phyloP scores from a whole-genome alignment of 92 coral and sea anemone genomes.

The Phenganax stokvisi region DNA sequence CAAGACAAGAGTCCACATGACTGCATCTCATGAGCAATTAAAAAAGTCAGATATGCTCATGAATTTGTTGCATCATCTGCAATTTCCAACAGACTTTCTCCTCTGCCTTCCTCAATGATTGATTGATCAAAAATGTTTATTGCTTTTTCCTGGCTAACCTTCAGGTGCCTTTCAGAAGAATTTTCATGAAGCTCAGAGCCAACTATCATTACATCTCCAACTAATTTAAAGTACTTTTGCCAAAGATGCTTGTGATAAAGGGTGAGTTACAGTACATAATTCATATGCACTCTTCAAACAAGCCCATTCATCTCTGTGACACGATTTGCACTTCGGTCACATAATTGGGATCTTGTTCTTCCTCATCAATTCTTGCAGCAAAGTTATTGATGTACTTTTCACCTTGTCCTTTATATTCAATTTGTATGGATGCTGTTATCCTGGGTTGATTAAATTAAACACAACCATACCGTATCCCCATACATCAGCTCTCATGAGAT shows the following conservation, averaged over 20 bases:
- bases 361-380: slow-evolving; percentile 14
- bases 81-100: not conserved
- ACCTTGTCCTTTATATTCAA: not conserved
- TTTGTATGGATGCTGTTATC: slow-evolving; percentile 35
- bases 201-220: not conserved
- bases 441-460: slow-evolving; percentile 33
- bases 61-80: not conserved
- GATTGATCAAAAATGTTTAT: not conserved
- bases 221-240: not conserved
- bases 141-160: not conserved
- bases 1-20: not conserved
- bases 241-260: not conserved
- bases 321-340: not conserved
- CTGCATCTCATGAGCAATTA: slow-evolving; percentile 11
- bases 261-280: not conserved
- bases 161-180: not conserved
- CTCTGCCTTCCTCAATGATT: not conserved
- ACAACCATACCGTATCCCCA: slow-evolving; percentile 38
- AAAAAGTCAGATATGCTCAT: not conserved
- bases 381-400: not conserved
- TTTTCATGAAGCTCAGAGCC: not conserved
- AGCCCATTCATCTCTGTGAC: not conserved
- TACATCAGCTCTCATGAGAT: slow-evolving; percentile 35
- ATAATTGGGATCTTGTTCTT: slow-evolving; percentile 1
- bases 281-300: not conserved